phyloP scores from a whole-genome alignment of 2,113 vertebrate genomes.

The Zosterops japonicus region DNA sequence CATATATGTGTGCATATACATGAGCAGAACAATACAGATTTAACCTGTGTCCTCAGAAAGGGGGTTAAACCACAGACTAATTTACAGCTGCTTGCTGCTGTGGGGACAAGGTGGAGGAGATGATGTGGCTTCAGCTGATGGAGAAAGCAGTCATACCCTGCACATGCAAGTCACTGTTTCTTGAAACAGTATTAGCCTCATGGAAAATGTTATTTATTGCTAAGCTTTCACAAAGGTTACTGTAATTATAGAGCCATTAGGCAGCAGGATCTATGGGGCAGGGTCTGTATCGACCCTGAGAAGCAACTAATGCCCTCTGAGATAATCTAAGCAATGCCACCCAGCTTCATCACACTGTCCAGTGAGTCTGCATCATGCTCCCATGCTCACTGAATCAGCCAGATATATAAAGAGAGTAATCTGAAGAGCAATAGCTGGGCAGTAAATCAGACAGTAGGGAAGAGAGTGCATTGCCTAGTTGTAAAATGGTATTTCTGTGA shows the following conservation, averaged over 20 bases:
- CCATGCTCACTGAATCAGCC: background rate
- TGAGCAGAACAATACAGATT: constrained; percentile 4
- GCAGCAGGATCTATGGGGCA: background rate
- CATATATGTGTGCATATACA: too few relatives aligned
- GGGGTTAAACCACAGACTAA: background rate
- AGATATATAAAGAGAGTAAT: background rate
- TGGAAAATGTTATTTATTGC: constrained; percentile 52
- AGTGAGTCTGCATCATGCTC: background rate
- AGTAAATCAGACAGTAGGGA: background rate
- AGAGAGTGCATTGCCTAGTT: background rate
- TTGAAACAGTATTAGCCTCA: background rate
- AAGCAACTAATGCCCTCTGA: background rate
- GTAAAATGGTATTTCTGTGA: background rate
- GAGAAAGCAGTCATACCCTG: background rate
- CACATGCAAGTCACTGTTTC: background rate
- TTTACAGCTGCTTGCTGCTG: background rate
- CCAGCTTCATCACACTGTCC: background rate
- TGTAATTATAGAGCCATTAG: constrained; percentile 1
- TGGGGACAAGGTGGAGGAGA: background rate
- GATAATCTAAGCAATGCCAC: background rate
- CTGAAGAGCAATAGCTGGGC: background rate
- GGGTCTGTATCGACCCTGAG: background rate
- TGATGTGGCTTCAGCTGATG: background rate
- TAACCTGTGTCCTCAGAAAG: background rate
- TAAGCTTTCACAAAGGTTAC: background rate